phyloP scores from a whole-genome alignment of 2,113 vertebrate species.

The Stomatorhinus ivindoensis region DNA sequence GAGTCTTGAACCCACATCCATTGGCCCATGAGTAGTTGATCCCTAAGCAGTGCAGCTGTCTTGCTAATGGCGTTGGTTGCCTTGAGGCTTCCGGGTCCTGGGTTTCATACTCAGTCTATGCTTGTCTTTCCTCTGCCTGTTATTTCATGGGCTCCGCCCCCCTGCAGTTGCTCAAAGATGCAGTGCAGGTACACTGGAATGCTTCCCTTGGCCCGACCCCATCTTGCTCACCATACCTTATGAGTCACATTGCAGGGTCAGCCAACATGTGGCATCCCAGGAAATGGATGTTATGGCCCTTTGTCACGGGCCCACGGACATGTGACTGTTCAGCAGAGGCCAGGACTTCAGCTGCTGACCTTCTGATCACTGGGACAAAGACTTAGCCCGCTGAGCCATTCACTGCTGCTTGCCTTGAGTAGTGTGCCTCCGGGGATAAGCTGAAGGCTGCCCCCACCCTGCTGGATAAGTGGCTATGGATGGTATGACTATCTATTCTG shows the following conservation, averaged over 20 bases:
- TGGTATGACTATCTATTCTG: not conserved
- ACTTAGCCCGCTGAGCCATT: not conserved
- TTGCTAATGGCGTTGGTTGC: not conserved
- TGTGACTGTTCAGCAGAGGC: not conserved
- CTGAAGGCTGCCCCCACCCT: not conserved
- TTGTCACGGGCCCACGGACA: not conserved
- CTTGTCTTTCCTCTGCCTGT: not conserved
- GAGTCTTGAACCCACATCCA: not conserved
- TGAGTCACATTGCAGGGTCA: too few relatives aligned
- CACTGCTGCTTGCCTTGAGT: not conserved
- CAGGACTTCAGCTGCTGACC: not conserved
- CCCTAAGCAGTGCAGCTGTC: not conserved
- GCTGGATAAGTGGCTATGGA: not conserved
- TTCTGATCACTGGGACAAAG: not conserved
- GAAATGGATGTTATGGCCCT: not conserved
- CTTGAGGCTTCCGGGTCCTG: not conserved
- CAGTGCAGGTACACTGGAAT: not conserved
- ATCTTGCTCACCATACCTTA: too few relatives aligned
- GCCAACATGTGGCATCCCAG: too few relatives aligned
- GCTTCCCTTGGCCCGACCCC: too few relatives aligned
- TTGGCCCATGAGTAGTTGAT: not conserved
- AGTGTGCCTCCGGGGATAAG: not conserved
- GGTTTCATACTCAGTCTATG: not conserved
- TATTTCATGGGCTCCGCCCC: not conserved
- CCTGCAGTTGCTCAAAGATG: not conserved